Conservation (phyloP, 2,888 invertebrate genomes). For the Anthoptus insignis region DNA sequence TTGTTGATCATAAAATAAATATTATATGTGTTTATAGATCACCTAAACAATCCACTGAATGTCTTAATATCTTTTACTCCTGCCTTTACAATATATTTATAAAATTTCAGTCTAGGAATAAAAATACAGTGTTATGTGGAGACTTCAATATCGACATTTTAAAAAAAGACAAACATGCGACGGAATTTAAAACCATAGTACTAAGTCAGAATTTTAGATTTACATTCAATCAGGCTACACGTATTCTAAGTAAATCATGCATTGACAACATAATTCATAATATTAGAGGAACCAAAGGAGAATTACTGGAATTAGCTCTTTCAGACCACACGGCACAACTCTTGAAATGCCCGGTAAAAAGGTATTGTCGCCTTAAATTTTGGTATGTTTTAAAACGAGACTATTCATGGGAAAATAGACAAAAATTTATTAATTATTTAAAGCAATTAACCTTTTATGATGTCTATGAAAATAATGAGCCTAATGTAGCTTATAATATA, state of each 20-base stretch:
- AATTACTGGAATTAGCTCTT: background rate
- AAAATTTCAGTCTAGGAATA: too few relatives aligned
- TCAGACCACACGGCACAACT: constrained; percentile 17
- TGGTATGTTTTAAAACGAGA: constrained; percentile 10
- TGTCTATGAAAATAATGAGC: background rate
- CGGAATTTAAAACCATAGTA: background rate
- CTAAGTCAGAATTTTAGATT: background rate
- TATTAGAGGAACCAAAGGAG: background rate
- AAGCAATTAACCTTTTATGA: background rate
- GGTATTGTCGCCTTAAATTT: background rate
- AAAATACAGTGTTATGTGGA: background rate
- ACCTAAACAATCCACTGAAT: background rate
- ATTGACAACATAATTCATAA: background rate
- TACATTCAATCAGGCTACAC: background rate
- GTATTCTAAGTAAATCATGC: background rate
- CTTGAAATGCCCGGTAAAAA: background rate
- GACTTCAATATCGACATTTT: background rate
- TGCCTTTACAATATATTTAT: background rate
- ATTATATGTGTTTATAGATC: background rate
- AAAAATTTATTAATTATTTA: background rate
- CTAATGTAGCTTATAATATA: background rate
- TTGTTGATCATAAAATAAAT: background rate
- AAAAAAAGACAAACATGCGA: background rate
- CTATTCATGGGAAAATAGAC: background rate
- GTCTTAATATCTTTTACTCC: background rate